A percentile compares a stretch with the other conserved stretches of the same genome.
Conservation (phyloP, 1,140 invertebrate genomes). For the Aphaenogaster floridana region DNA sequence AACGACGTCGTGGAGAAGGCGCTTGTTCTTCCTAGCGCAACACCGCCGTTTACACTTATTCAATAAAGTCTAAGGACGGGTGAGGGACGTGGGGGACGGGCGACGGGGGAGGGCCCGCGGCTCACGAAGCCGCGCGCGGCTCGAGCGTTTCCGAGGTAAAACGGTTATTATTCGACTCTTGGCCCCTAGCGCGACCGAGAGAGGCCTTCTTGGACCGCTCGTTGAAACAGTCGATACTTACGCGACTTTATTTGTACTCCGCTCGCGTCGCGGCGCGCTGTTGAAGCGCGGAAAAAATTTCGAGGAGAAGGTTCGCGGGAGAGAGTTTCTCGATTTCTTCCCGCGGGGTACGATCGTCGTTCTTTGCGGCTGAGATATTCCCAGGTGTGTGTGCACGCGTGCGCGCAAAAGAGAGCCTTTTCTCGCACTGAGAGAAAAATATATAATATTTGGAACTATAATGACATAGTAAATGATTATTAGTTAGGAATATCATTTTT, state of each 20-base stretch:
- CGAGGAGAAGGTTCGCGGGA: background rate
- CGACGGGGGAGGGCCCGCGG: background rate
- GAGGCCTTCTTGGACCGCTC: background rate
- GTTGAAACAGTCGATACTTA: conserved; percentile 56
- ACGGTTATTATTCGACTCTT: conserved; percentile 57
- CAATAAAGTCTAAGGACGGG: conserved; percentile 60
- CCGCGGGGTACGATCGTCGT: conserved; percentile 18
- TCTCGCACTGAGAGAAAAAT: too few relatives aligned
- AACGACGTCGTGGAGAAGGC: conserved; percentile 57
- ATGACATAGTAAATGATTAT: too few relatives aligned
- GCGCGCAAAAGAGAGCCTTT: background rate
- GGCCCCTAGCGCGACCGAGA: conserved; percentile 24
- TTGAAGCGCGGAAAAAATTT: conserved; percentile 27
- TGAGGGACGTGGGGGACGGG: background rate
- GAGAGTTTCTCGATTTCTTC: conserved; percentile 39
- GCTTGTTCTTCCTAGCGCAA: conserved; percentile 59
- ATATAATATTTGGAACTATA: too few relatives aligned
- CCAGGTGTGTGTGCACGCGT: background rate
- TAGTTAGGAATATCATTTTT: too few relatives aligned
- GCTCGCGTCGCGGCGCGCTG: background rate
- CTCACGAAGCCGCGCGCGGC: conserved; percentile 19
- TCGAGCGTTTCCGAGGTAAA: conserved; percentile 20
- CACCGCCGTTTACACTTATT: conserved; percentile 66
- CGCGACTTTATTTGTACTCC: conserved; percentile 45
- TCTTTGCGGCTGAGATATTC: conserved; percentile 31